Percentiles rank a stretch among this genome's conserved stretches.
Conservation (phyloP, 2,888 invertebrate species). For the Melipona beecheii region DNA sequence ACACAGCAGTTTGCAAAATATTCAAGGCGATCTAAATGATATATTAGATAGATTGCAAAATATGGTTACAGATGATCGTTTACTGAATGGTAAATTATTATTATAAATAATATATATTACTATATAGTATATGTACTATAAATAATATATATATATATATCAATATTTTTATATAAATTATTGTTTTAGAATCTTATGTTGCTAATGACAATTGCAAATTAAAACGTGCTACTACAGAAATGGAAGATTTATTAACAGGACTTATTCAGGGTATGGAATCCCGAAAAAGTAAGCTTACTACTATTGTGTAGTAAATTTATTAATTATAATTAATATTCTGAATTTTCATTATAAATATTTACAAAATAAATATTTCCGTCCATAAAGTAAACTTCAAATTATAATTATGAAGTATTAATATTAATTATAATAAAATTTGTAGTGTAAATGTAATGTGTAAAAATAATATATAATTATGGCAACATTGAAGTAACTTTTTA, state of each 20-base stretch:
- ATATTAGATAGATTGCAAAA: conserved; percentile 89
- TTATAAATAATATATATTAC: not conserved
- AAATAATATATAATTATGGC: conserved; percentile 34
- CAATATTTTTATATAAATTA: conserved; percentile 44
- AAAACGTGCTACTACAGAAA: conserved; percentile 89
- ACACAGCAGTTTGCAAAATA: conserved; percentile 83
- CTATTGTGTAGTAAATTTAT: conserved; percentile 74
- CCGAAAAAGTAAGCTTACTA: conserved; percentile 80
- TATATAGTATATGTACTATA: not conserved
- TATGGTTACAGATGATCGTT: conserved; percentile 89
- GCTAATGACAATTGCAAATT: conserved; percentile 87
- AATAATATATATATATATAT: conserved; percentile 11
- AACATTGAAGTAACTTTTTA: conserved; percentile 19
- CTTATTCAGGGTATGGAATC: conserved; percentile 88
- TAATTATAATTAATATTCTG: conserved; percentile 25
- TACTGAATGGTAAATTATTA: conserved; percentile 86
- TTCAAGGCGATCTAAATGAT: conserved; percentile 89
- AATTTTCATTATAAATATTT: conserved; percentile 23
- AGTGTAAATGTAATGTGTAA: conserved; percentile 18
- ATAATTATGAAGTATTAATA: conserved; percentile 3
- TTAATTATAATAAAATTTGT: conserved; percentile 5
- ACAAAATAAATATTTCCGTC: conserved; percentile 52
- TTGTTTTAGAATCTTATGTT: conserved; percentile 78
- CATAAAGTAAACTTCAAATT: conserved; percentile 31
- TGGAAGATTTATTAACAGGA: conserved; percentile 89